Conservation (phyloP, 2,888 invertebrate species). For the Aleiodes testaceus region DNA sequence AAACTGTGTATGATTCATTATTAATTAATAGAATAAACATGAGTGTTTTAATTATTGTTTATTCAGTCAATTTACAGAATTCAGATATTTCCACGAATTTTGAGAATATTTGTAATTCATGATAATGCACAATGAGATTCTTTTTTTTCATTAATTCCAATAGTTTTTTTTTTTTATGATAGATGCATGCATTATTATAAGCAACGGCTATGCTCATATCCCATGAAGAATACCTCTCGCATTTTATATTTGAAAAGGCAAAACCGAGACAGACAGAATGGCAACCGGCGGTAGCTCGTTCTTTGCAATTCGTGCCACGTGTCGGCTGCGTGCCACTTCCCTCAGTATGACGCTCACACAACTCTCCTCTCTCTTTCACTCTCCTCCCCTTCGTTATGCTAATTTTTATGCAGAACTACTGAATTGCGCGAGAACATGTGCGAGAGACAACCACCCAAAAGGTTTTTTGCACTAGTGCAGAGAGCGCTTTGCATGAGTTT, state of each 20-base stretch:
- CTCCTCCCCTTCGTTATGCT: conserved; percentile 55
- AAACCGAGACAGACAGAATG: conserved; percentile 30
- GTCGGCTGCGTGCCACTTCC: conserved; percentile 55
- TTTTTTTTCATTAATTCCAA: not conserved
- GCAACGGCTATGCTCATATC: conserved; percentile 19
- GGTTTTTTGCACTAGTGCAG: conserved; percentile 38
- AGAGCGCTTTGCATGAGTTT: conserved; percentile 29
- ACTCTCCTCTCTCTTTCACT: conserved; percentile 32
- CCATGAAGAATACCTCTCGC: conserved; percentile 13
- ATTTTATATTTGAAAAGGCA: conserved; percentile 13
- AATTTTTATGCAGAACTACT: conserved; percentile 57
- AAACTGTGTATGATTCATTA: too few relatives aligned
- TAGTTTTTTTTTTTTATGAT: not conserved
- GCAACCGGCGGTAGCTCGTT: conserved; percentile 27
- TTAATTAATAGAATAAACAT: too few relatives aligned
- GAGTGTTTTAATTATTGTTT: too few relatives aligned
- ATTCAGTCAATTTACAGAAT: too few relatives aligned
- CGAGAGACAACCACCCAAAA: conserved; percentile 47
- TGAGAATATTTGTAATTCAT: too few relatives aligned
- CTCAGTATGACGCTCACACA: conserved; percentile 40
- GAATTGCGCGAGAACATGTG: conserved; percentile 54
- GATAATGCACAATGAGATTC: too few relatives aligned
- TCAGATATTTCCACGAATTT: too few relatives aligned
- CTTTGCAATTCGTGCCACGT: conserved; percentile 50
- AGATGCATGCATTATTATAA: not conserved